These are phyloP conservation scores for Corythucha ciliata DNA, from an alignment of 2,888 invertebrate genomes.

Conservation along the genomic window DNA sequence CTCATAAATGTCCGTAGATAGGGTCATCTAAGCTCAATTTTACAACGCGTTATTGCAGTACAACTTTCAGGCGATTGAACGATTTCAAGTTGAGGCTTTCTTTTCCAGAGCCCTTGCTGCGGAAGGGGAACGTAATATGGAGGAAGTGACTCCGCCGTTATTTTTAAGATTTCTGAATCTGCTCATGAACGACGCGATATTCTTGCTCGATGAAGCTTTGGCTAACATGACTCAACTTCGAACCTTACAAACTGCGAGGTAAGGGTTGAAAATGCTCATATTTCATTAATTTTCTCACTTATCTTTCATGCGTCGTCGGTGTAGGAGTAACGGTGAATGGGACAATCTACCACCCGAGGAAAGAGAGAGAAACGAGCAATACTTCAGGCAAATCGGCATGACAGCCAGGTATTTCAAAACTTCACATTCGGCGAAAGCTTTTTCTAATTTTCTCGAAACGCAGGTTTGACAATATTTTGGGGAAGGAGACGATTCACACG, in stretches of 20 bases:
- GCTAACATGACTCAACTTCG: slow-evolving; percentile 80
- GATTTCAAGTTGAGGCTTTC: too few relatives aligned
- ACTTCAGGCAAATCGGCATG: slow-evolving; percentile 68
- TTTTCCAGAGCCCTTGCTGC: slow-evolving; percentile 56
- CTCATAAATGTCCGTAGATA: too few relatives aligned
- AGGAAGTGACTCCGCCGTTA: slow-evolving; percentile 78
- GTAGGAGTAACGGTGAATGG: slow-evolving; percentile 68
- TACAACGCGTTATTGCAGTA: too few relatives aligned
- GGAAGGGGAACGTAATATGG: slow-evolving; percentile 79
- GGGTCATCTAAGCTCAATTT: too few relatives aligned
- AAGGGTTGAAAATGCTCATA: slow-evolving; percentile 33
- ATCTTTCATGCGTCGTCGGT: slow-evolving; percentile 5
- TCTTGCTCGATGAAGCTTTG: slow-evolving; percentile 83
- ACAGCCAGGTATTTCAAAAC: slow-evolving; percentile 56
- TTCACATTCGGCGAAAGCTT: too few relatives aligned
- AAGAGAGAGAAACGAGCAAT: slow-evolving; percentile 61
- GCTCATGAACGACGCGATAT: slow-evolving; percentile 95
- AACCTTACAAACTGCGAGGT: slow-evolving; percentile 68
- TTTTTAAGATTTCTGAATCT: slow-evolving; percentile 93
- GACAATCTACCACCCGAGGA: slow-evolving; percentile 56
- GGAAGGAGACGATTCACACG: slow-evolving; percentile 76
- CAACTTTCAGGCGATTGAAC: too few relatives aligned
- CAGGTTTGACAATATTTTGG: slow-evolving; percentile 81
- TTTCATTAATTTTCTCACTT: background rate
- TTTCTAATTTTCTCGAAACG: too few relatives aligned